Percentiles rank a stretch among this genome's conserved stretches.
These are phyloP conservation scores for Hemaris fuciformis DNA, from an alignment of 2,888 invertebrate genomes.

Conservation along the genomic window DNA sequence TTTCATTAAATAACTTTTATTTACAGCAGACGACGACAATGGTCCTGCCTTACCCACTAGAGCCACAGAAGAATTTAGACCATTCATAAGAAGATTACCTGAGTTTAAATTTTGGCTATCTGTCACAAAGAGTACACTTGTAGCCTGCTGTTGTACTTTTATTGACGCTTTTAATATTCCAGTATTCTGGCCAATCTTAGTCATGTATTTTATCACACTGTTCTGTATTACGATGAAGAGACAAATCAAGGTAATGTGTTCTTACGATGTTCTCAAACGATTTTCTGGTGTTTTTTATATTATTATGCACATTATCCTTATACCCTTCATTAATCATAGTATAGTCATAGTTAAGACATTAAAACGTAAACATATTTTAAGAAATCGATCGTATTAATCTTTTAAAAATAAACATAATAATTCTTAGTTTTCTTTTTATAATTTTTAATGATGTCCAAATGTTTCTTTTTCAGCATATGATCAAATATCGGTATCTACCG, in stretches of 20 bases:
- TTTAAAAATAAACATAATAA: too few species aligned
- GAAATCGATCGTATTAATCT: too few species aligned
- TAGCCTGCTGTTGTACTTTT: conserved; percentile 95
- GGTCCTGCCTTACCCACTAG: conserved; percentile 97
- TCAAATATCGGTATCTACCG: conserved; percentile 99
- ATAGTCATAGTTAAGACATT: too few species aligned
- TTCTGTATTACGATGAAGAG: conserved; percentile 99
- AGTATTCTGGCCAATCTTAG: conserved; percentile 99
- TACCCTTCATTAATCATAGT: too few species aligned
- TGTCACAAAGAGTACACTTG: conserved; percentile 94
- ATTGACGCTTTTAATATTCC: conserved; percentile 99
- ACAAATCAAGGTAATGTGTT: conserved; percentile 94
- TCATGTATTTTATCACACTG: conserved; percentile 99
- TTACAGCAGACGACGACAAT: conserved; percentile 84
- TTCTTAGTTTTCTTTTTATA: too few species aligned
- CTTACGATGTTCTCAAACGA: background rate
- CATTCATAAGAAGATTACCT: conserved; percentile 97
- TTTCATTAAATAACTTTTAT: too few species aligned
- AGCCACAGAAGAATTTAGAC: conserved; percentile 98
- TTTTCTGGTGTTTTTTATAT: background rate
- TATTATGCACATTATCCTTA: too few species aligned
- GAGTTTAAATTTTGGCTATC: conserved; percentile 99
- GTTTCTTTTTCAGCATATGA: conserved; percentile 94
- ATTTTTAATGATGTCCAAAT: background rate
- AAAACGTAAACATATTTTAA: too few species aligned